Conservation (phyloP, 1,140 invertebrate genomes). For the Antheraea pernyi region DNA sequence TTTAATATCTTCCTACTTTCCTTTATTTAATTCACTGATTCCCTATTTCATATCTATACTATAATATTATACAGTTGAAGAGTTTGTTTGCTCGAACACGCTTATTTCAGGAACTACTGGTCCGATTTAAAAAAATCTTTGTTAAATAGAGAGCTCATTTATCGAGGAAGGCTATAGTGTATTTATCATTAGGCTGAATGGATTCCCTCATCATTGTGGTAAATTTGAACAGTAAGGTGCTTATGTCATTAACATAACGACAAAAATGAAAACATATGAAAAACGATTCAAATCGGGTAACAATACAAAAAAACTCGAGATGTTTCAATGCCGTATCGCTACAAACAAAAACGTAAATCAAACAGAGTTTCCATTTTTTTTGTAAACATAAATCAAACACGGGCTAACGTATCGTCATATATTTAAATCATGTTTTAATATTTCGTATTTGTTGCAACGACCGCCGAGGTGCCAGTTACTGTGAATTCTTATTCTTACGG, state of each 20-base stretch:
- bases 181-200: too few species aligned
- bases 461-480: background rate
- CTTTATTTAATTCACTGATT: too few species aligned
- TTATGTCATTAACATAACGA: background rate
- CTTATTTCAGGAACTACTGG: too few species aligned
- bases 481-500: background rate
- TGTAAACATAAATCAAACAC: slow-evolving; percentile 21
- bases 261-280: background rate
- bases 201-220: too few species aligned
- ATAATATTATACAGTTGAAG: too few species aligned
- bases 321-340: background rate
- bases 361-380: slow-evolving; percentile 18
- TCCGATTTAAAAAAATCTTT: too few species aligned
- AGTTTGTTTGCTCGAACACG: too few species aligned
- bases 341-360: slow-evolving; percentile 19
- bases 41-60: too few species aligned
- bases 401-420: background rate
- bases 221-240: background rate
- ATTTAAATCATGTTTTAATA: slow-evolving; percentile 18
- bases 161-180: too few species aligned
- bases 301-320: background rate
- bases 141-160: too few species aligned
- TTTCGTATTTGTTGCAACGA: background rate
- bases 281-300: background rate
- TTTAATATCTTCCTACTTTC: too few species aligned